These are phyloP conservation scores for Tetrao urogallus DNA, from an alignment of 2,113 vertebrate genomes.

Conservation along the genomic window DNA sequence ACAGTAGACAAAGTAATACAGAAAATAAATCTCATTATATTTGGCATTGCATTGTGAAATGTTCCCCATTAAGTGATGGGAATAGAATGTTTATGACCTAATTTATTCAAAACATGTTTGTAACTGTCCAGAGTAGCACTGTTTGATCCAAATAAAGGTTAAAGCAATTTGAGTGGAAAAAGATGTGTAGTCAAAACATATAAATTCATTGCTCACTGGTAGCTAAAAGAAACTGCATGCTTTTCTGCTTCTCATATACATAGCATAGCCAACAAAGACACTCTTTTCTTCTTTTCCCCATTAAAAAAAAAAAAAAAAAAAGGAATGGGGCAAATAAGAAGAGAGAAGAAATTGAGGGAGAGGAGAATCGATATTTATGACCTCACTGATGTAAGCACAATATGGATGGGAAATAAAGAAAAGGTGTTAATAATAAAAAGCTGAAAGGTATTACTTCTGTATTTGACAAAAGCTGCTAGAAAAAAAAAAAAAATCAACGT, in stretches of 20 bases:
- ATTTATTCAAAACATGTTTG: slow-evolving; percentile 58
- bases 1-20: slow-evolving; percentile 47
- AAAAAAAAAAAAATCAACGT: slow-evolving; percentile 28
- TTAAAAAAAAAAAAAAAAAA: background rate
- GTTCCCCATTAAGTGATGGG: slow-evolving; percentile 29
- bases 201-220: slow-evolving; percentile 15
- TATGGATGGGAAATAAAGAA: background rate
- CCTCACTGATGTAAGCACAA: background rate
- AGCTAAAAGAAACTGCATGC: background rate
- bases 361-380: background rate
- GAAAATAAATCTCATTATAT: slow-evolving; percentile 60
- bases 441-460: slow-evolving; percentile 25
- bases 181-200: slow-evolving; percentile 15
- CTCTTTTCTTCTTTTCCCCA: background rate
- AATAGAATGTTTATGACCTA: slow-evolving; percentile 70
- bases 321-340: rapidly evolving
- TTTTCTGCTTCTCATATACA: background rate
- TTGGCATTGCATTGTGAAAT: slow-evolving; percentile 50
- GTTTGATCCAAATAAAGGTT: slow-evolving; percentile 52
- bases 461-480: slow-evolving; percentile 23
- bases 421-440: slow-evolving; percentile 1
- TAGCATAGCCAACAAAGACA: background rate
- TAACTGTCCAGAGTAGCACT: slow-evolving; percentile 21
- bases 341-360: background rate
- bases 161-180: background rate